A percentile compares a stretch with the other conserved stretches of the same genome.
Evolutionary conservation across 2,113 vertebrate species (phyloP).

Genomic region (Microtus ochrogaster): DNA sequence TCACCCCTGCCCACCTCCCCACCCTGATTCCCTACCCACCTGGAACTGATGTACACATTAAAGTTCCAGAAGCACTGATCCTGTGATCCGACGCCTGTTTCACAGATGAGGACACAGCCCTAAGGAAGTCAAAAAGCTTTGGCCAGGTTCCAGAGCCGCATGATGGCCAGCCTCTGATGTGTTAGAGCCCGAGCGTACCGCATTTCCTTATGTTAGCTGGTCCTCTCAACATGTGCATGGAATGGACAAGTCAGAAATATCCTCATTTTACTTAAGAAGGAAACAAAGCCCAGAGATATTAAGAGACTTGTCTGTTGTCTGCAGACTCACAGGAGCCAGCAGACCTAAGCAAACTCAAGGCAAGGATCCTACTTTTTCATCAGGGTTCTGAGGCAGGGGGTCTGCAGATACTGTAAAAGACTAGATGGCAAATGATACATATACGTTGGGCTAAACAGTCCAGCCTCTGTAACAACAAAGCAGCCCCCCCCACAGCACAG

Average conservation of each 20-base stretch:
- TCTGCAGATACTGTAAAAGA: neutral
- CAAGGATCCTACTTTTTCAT: neutral
- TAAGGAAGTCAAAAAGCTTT: neutral
- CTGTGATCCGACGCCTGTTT: neutral
- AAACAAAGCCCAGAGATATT: neutral
- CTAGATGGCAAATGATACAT: neutral
- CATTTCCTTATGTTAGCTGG: neutral
- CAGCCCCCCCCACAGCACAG: neutral
- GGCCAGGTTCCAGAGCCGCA: neutral
- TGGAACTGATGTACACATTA: neutral
- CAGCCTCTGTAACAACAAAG: neutral
- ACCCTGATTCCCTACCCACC: neutral
- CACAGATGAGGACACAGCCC: neutral
- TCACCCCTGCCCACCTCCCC: neutral
- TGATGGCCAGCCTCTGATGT: neutral
- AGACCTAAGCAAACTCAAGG: neutral
- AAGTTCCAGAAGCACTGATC: neutral
- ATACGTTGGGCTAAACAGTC: neutral
- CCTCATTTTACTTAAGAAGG: neutral
- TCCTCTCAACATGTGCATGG: neutral
- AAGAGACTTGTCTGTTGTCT: neutral
- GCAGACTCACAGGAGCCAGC: neutral
- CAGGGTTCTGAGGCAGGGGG: neutral
- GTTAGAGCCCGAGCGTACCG: accelerated
- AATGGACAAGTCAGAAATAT: neutral